Percentiles rank a stretch among this genome's conserved stretches.
Conservation (phyloP, 1,140 invertebrate genomes). For the Solenopsis fugax region DNA sequence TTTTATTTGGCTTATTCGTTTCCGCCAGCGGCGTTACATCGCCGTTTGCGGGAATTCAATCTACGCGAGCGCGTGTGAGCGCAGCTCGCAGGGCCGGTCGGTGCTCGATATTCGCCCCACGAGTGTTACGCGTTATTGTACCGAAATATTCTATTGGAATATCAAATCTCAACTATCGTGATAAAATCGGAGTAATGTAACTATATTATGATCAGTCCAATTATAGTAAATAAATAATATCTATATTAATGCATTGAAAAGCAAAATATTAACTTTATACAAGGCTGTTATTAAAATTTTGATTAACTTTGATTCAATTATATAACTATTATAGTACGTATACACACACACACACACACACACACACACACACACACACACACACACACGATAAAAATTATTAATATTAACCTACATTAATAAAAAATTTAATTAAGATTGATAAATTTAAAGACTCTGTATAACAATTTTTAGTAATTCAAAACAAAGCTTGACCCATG, state of each 20-base stretch:
- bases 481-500: no score
- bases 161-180: background rate
- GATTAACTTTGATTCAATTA: background rate
- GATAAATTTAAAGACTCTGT: no score
- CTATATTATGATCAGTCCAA: background rate
- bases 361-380: no score
- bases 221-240: background rate
- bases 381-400: no score
- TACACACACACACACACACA: no score
- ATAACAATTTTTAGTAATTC: no score
- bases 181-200: background rate
- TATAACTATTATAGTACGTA: no score
- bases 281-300: background rate
- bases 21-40: slow-evolving; percentile 79
- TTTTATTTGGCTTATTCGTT: slow-evolving; percentile 83
- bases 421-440: no score
- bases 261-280: background rate
- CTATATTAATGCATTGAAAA: background rate
- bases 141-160: background rate
- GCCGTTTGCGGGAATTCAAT: slow-evolving; percentile 82
- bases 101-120: background rate
- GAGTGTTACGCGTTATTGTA: background rate
- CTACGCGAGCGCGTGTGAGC: slow-evolving; percentile 70
- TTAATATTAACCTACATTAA: background rate
- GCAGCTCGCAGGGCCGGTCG: slow-evolving; percentile 22